phyloP scores from a whole-genome alignment of 64 coral and sea anemone species.

The Cladopsammia gracilis region DNA sequence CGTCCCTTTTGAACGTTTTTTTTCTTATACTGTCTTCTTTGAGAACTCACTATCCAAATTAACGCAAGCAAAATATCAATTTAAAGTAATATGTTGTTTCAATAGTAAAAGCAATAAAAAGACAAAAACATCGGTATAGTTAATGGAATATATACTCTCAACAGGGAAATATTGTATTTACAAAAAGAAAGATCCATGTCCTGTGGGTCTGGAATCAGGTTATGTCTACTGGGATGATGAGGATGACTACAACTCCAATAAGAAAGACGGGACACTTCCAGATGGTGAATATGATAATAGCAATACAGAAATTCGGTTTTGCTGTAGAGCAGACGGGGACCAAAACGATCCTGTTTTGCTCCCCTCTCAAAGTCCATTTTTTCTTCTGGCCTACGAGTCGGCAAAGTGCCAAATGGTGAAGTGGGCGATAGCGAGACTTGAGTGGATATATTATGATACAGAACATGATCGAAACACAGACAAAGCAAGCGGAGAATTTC shows the following conservation, averaged over 20 bases:
- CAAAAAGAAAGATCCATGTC: background rate
- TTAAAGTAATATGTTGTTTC: too few relatives aligned
- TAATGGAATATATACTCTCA: background rate
- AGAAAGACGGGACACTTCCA: background rate
- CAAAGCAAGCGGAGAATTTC: background rate
- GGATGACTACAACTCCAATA: background rate
- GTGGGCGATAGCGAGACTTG: constrained; percentile 1
- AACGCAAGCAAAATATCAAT: too few relatives aligned
- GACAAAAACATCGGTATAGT: too few relatives aligned
- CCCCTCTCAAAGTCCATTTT: constrained; percentile 38
- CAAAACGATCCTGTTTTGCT: constrained; percentile 27
- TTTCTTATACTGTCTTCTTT: too few relatives aligned
- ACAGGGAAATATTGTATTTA: constrained; percentile 47
- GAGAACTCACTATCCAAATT: too few relatives aligned
- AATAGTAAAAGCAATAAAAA: too few relatives aligned
- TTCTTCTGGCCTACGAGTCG: constrained; percentile 26
- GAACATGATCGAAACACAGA: background rate
- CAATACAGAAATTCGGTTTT: constrained; percentile 2
- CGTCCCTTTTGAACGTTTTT: too few relatives aligned
- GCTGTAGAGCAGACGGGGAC: constrained; percentile 23
- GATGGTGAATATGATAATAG: background rate
- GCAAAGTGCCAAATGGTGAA: constrained; percentile 26
- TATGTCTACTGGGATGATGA: constrained; percentile 1
- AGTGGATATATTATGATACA: constrained; percentile 55
- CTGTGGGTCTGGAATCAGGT: background rate